phyloP scores from a whole-genome alignment of 2,797 vertebrate genomes.

The Pygocentrus nattereri region DNA sequence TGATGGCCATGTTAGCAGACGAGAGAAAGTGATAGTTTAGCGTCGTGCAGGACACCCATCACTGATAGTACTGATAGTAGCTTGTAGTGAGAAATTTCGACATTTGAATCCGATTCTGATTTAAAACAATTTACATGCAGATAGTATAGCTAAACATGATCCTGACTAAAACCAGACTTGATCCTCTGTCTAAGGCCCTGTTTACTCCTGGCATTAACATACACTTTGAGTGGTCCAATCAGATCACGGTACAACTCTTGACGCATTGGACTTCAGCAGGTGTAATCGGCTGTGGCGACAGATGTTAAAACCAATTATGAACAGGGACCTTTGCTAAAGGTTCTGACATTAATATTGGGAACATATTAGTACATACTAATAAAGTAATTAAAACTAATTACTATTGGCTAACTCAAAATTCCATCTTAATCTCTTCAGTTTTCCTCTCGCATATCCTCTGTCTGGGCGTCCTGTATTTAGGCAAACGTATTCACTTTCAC shows the following conservation, averaged over 20 bases:
- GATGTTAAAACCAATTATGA: too few species aligned
- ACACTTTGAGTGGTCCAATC: too few species aligned
- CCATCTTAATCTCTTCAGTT: neutral
- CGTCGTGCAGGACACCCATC: neutral
- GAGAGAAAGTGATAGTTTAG: slow-evolving; percentile 16
- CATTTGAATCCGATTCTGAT: too few species aligned
- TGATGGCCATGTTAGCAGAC: slow-evolving; percentile 12
- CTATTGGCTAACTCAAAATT: neutral
- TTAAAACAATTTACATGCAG: too few species aligned
- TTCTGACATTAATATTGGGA: neutral
- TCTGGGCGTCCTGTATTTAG: slow-evolving; percentile 15
- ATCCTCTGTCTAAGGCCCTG: neutral
- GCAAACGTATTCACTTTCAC: slow-evolving; percentile 44
- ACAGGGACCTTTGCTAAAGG: too few species aligned
- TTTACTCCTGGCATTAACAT: too few species aligned
- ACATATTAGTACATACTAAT: neutral
- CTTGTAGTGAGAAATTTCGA: too few species aligned
- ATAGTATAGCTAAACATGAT: neutral
- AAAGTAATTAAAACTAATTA: too few species aligned
- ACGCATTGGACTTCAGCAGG: too few species aligned
- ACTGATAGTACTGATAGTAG: neutral
- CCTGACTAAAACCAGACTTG: neutral
- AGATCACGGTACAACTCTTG: too few species aligned
- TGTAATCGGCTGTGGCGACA: too few species aligned
- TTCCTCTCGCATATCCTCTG: neutral